These are phyloP conservation scores for Sebastes steindachneri DNA, from an alignment of 2,797 vertebrate species.

Conservation along the genomic window DNA sequence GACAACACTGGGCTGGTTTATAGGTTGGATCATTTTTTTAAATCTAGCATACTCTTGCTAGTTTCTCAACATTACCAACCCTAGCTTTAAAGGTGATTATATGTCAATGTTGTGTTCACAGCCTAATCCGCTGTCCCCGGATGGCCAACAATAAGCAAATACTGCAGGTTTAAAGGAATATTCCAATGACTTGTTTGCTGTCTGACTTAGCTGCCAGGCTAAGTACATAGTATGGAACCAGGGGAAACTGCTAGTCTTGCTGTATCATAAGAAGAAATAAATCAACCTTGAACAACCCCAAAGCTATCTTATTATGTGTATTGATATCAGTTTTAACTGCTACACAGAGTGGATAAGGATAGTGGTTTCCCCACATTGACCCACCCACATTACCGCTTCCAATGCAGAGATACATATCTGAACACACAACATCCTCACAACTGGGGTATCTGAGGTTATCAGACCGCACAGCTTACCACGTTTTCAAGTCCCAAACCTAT, in stretches of 20 bases:
- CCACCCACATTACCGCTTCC: neutral
- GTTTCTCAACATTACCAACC: no score
- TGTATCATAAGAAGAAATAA: neutral
- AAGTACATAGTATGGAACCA: neutral
- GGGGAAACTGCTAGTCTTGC: neutral
- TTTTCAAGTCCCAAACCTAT: neutral
- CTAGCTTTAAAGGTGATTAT: no score
- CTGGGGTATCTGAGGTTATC: neutral
- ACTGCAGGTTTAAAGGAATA: no score
- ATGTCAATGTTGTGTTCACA: no score
- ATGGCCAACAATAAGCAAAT: no score
- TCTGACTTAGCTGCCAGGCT: neutral
- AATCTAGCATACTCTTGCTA: no score
- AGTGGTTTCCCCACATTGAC: neutral
- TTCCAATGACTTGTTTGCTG: neutral
- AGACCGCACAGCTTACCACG: neutral
- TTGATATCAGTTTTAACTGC: neutral
- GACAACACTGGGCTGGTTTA: no score
- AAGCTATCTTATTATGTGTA: neutral
- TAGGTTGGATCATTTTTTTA: no score
- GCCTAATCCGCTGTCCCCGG: no score
- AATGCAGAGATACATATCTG: no score
- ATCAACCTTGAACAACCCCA: neutral
- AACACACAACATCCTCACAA: neutral
- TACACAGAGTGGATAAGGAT: neutral